Conservation (phyloP, 2,888 invertebrate genomes). For the Diplazon laetatorius region DNA sequence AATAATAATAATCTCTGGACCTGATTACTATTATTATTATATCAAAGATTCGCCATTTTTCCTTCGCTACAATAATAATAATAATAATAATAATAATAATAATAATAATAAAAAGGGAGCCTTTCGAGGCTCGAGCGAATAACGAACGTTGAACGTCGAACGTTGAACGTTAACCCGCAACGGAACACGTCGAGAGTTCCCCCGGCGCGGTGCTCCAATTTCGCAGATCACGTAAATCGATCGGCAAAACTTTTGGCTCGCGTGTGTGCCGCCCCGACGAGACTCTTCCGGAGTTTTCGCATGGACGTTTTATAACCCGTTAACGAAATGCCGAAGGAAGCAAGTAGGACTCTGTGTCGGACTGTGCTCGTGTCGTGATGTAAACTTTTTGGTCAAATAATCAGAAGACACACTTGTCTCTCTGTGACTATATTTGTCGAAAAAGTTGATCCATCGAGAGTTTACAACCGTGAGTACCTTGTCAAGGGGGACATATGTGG, state of each 20-base stretch:
- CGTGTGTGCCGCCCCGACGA: constrained; percentile 56
- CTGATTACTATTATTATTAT: too few relatives aligned
- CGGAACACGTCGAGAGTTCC: too few relatives aligned
- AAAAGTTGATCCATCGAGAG: too few relatives aligned
- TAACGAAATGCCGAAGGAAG: constrained; percentile 28
- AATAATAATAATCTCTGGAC: too few relatives aligned
- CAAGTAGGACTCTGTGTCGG: too few relatives aligned
- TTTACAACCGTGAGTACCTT: too few relatives aligned
- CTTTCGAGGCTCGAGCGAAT: too few relatives aligned
- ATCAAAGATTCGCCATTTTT: too few relatives aligned
- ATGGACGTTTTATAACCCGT: constrained; percentile 25
- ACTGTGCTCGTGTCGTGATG: constrained; percentile 20
- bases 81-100: neutral
- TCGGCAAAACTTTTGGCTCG: constrained; percentile 62
- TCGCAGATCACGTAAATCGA: constrained; percentile 63
- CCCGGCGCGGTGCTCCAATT: constrained; percentile 60
- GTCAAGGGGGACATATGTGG: too few relatives aligned
- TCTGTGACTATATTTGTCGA: neutral
- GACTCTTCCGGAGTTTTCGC: constrained; percentile 16
- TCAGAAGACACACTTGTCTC: too few relatives aligned
- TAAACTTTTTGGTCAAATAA: constrained; percentile 19
- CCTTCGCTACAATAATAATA: too few relatives aligned
- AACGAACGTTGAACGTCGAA: too few relatives aligned
- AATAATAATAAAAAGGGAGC: neutral
- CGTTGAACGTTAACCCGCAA: constrained; percentile 1